Evolutionary conservation across 2,888 invertebrate species (phyloP).

Genomic region (Coelopa pilipes): DNA sequence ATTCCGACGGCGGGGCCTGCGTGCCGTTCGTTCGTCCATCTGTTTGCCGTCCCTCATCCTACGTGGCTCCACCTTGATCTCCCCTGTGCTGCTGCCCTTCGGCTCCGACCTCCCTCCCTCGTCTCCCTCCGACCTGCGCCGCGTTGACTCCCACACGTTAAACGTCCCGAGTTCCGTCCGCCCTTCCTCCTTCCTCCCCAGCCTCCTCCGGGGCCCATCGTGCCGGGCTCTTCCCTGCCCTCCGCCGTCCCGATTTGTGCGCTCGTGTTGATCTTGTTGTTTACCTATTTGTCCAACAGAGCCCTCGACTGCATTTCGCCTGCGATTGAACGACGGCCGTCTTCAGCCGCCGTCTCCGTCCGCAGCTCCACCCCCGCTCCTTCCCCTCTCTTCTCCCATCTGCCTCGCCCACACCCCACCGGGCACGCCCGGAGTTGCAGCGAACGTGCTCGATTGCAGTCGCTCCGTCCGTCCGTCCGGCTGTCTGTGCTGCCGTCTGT

Average conservation of each 20-base stretch:
- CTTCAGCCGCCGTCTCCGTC: too few species aligned
- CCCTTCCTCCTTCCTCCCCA: too few species aligned
- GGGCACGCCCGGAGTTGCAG: background rate
- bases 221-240: too few species aligned
- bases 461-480: background rate
- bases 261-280: constrained; percentile 24
- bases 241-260: background rate
- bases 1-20: too few species aligned
- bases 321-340: too few species aligned
- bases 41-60: background rate
- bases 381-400: background rate
- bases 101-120: background rate
- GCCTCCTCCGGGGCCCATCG: too few species aligned
- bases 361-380: too few species aligned
- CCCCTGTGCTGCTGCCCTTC: background rate
- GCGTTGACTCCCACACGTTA: constrained; percentile 32
- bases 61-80: background rate
- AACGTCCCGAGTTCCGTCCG: too few species aligned
- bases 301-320: too few species aligned
- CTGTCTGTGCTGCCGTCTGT: constrained; percentile 1
- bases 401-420: background rate
- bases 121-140: constrained; percentile 19
- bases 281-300: constrained; percentile 26
- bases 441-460: constrained; percentile 27
- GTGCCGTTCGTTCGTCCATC: background rate